Evolutionary conservation across 2,888 invertebrate species (phyloP).

Genomic region (Parthenolecanium corni): DNA sequence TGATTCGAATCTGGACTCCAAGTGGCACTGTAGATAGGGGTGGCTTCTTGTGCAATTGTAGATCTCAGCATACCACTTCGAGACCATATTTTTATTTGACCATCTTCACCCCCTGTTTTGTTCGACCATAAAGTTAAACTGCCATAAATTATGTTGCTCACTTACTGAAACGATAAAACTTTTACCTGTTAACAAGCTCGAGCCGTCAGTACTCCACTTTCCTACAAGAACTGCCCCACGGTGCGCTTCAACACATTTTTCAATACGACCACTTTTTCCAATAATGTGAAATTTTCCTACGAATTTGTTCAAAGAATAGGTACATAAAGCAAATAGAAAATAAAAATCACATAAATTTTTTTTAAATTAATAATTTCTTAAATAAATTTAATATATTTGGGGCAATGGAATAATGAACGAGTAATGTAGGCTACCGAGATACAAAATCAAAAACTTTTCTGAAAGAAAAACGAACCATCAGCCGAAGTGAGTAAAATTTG

Average conservation of each 20-base stretch:
- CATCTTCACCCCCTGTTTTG: constrained; percentile 82
- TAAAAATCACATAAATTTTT: background rate
- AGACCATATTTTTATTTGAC: constrained; percentile 93
- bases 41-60: constrained; percentile 68
- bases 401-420: background rate
- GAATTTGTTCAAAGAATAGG: background rate
- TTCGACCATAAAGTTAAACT: background rate
- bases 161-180: background rate
- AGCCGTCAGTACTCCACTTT: constrained; percentile 90
- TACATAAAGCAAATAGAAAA: too few species aligned
- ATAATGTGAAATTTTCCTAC: constrained; percentile 72
- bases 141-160: background rate
- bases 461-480: constrained; percentile 68
- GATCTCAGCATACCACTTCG: constrained; percentile 87
- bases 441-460: background rate
- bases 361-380: background rate
- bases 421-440: background rate
- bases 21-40: constrained; percentile 68
- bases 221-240: constrained; percentile 78
- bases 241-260: constrained; percentile 86
- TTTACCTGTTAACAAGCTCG: constrained; percentile 80
- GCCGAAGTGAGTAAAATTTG: constrained; percentile 74
- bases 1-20: constrained; percentile 54
- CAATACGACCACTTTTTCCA: constrained; percentile 78
- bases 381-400: background rate